A percentile compares a stretch with the other conserved stretches of the same genome.
Conservation (phyloP, 2,113 vertebrate species). For the Meles meles region DNA sequence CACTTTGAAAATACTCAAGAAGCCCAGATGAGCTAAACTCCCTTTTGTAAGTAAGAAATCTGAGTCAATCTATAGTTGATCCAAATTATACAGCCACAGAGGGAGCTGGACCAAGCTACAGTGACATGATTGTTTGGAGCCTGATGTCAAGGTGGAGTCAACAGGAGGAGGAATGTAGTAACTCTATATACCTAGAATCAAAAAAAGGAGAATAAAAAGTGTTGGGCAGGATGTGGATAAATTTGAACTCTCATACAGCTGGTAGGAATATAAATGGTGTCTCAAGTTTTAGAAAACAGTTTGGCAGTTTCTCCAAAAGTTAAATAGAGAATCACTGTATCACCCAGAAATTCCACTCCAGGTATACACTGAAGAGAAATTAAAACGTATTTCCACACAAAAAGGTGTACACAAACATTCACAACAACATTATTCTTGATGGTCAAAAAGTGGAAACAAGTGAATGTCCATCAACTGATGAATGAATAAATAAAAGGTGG, state of each 20-base stretch:
- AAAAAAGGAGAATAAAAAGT: not conserved
- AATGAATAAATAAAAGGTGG: not conserved
- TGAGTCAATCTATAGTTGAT: not conserved
- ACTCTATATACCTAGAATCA: not conserved
- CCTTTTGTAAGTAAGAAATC: not conserved
- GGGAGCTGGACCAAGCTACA: not conserved
- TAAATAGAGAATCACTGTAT: not conserved
- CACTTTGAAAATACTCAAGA: conserved; percentile 8
- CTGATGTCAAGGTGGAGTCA: not conserved
- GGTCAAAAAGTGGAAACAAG: not conserved
- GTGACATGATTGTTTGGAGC: not conserved
- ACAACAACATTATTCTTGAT: not conserved
- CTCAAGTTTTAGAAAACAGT: not conserved
- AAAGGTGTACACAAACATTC: not conserved
- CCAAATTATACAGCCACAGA: not conserved
- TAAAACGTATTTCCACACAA: not conserved
- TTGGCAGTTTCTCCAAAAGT: not conserved
- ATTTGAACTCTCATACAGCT: not conserved
- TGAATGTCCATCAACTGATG: not conserved
- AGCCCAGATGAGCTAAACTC: not conserved
- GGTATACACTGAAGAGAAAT: not conserved
- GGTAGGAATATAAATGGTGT: not conserved
- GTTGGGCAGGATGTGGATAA: not conserved
- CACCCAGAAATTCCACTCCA: not conserved
- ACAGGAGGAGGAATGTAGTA: not conserved